Conservation (phyloP, 1,140 invertebrate genomes). For the Mactra quadrangularis region DNA sequence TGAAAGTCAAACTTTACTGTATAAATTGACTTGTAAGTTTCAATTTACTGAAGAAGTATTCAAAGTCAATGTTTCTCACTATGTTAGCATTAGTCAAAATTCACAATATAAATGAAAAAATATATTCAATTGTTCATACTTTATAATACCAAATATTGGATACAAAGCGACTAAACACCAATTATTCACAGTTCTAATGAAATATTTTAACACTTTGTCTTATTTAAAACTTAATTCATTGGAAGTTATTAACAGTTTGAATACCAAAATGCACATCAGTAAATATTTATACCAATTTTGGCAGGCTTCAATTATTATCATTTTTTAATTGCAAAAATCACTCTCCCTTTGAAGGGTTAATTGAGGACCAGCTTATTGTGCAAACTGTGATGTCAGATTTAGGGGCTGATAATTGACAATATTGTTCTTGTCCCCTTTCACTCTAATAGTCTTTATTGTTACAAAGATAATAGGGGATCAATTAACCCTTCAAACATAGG, state of each 20-base stretch:
- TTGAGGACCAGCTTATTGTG: slow-evolving; percentile 20
- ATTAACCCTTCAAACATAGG: slow-evolving; percentile 23
- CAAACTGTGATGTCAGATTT: slow-evolving; percentile 42
- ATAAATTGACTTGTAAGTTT: too few species aligned
- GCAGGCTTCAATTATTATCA: slow-evolving; percentile 31
- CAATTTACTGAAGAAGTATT: too few species aligned
- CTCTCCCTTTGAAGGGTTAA: slow-evolving; percentile 9
- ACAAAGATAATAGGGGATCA: neutral
- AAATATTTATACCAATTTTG: slow-evolving; percentile 8
- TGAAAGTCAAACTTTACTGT: too few species aligned
- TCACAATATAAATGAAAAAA: too few species aligned
- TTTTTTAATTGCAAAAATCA: slow-evolving; percentile 35
- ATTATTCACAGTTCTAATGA: too few species aligned
- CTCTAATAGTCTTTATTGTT: slow-evolving; percentile 3
- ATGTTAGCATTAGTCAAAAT: too few species aligned
- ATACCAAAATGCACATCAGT: neutral
- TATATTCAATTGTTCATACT: too few species aligned
- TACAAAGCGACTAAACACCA: too few species aligned
- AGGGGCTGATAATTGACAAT: slow-evolving; percentile 31
- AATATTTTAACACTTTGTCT: too few species aligned
- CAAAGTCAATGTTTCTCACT: too few species aligned
- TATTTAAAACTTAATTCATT: neutral
- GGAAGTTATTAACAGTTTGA: slow-evolving; percentile 5
- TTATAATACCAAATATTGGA: too few species aligned
- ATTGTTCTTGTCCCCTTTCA: slow-evolving; percentile 40